Conservation (phyloP, 2,113 vertebrate genomes). For the Oreochromis tanganicae region DNA sequence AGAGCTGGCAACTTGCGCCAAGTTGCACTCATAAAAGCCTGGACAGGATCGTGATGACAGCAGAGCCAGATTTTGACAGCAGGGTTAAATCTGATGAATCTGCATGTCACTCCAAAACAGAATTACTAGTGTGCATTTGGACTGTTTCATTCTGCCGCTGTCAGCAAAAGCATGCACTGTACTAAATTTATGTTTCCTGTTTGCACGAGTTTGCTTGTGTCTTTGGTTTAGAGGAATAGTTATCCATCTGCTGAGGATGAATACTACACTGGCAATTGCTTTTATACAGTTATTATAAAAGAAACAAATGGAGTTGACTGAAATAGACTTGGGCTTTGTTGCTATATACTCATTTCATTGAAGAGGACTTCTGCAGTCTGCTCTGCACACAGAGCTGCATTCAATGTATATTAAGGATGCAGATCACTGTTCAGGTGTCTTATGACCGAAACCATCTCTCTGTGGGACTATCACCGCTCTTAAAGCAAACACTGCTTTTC, state of each 20-base stretch:
- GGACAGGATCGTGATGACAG: background rate
- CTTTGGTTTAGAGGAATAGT: background rate
- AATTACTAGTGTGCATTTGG: background rate
- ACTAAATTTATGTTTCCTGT: background rate
- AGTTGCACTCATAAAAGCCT: slow-evolving; percentile 10
- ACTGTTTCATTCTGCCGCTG: background rate
- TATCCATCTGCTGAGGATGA: background rate
- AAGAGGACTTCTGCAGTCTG: background rate
- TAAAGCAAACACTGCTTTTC: background rate
- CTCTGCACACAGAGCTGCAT: background rate
- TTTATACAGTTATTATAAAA: background rate
- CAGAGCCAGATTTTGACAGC: background rate
- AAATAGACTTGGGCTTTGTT: background rate
- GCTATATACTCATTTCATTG: background rate
- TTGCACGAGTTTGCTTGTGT: background rate
- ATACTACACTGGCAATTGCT: background rate
- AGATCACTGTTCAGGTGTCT: background rate
- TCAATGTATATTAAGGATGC: background rate
- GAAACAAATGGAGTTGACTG: background rate
- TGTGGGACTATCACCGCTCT: slow-evolving; percentile 17
- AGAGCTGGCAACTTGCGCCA: background rate
- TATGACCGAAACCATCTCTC: background rate
- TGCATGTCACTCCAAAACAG: background rate
- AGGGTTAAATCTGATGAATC: slow-evolving; percentile 1
- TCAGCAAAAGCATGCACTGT: background rate